phyloP scores from a whole-genome alignment of 2,888 invertebrate genomes.

The Conistra vaccinii region DNA sequence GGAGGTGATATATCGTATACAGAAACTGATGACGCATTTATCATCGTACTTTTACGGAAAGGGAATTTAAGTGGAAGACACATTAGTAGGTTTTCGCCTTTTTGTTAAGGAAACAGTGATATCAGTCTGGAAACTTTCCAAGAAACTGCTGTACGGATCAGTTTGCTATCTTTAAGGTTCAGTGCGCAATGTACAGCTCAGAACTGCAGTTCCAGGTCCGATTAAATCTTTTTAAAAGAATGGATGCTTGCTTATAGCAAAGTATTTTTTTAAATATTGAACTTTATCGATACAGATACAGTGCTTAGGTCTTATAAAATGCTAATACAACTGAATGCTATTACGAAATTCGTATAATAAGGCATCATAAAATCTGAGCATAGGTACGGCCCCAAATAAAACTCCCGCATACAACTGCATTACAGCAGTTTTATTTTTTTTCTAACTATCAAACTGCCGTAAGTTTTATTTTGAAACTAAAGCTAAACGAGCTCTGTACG shows the following conservation, averaged over 20 bases:
- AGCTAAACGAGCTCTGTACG: constrained; percentile 64
- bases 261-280: background rate
- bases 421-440: constrained; percentile 49
- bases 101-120: constrained; percentile 38
- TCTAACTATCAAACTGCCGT: constrained; percentile 53
- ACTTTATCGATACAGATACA: background rate
- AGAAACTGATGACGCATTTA: constrained; percentile 41
- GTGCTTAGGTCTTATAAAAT: constrained; percentile 9
- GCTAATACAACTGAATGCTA: background rate
- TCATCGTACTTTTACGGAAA: constrained; percentile 29
- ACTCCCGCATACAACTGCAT: constrained; percentile 29
- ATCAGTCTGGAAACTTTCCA: constrained; percentile 52
- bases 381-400: constrained; percentile 41
- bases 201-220: constrained; percentile 9
- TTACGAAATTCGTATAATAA: constrained; percentile 18
- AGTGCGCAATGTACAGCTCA: constrained; percentile 35
- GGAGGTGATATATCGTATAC: constrained; percentile 48
- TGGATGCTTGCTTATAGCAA: background rate
- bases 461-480: constrained; percentile 65
- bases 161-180: constrained; percentile 43
- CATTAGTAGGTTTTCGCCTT: constrained; percentile 36
- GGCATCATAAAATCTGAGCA: constrained; percentile 14
- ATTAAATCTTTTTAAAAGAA: constrained; percentile 41
- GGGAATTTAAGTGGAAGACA: constrained; percentile 21
- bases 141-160: constrained; percentile 45